Base-by-base conservation (phyloP, 2,888 invertebrate species). In the Caenorhabditis auriculariae region DNA sequence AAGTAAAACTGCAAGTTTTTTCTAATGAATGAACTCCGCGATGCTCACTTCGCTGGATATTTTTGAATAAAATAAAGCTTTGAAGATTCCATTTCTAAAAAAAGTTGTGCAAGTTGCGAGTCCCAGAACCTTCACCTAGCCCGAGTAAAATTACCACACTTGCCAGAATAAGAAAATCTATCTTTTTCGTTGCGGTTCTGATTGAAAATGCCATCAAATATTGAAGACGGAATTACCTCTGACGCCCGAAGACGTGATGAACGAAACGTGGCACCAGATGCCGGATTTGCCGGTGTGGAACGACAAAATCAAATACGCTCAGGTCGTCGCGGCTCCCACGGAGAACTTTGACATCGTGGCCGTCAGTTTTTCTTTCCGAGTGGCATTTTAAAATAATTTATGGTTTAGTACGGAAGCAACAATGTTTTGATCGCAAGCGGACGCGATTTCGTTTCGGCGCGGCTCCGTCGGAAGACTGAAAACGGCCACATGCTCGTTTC, bases 321-420 rank as follows among this genome's bases (percentile, higher is more conserved):
- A 55, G 9, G 53, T 56, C 12, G 58, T 77, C 48, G 69, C 62
- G 5, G 55, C 49, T n/a, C 70, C 75, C 26, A 74, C 75, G 1
- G 65, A 70, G 1, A 55, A 76, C 43, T 67, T 69, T 19, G 74
- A 77, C 54, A 54, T 77, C 43, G 66, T 75, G 12, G 74, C 75
- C 17, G 76, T 76, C 42, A 56, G 63, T 41, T 19, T 51, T 9
- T 32, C 5, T 39, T 32, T 41, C 35, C 24, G 32, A 23, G 32
- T 17, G 19, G 19, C 17, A 19, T 19, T 43, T 27, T 27, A 24
- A 23, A 44, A 23, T 44, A 4, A 9, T 9, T 44, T n/a, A 28
- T 45, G 3, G 9, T 72, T 50, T 44, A 76, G 76, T 76, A 76
- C 53, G 76, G 72, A n/a, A 75, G 73, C 58, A 70, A 70, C 42